Evolutionary conservation across 2,888 invertebrate species (phyloP), one percentile per base, ranked within the genome.

Genomic region (Eugnorisma glareosa): DNA sequence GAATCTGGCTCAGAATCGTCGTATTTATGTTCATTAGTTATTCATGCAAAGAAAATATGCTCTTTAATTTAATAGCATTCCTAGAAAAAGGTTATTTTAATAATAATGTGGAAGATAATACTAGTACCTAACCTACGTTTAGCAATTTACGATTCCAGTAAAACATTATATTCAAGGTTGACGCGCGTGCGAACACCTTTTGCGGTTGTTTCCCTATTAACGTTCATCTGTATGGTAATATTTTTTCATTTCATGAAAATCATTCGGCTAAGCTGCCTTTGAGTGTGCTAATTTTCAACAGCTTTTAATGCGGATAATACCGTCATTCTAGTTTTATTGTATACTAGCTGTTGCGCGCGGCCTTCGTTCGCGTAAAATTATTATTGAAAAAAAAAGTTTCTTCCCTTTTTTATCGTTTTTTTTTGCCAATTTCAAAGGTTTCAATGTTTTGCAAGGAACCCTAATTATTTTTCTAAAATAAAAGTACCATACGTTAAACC

Each of bases 181-280:
- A 77, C 73, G 80, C 79, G 69, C 43, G 48, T 71, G 61, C 28
- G 37, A 45, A 79, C 75, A 70, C 63, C 68, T 73, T 84, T 75
- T 48, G 70, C 24, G 28, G 74, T 81, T 68, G 81, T 85, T 84
- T 83, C 82, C 79, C 78, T 70, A 40, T 68, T 78, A 82, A 84
- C 76, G 77, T 83, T 88, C 78, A 87, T 89, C 80, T 84, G 68
- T 81, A 86, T 86, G 74, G 78, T 86, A 86, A 84, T 86, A 77
- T 78, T 67, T 75, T 79, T 75, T 40, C 10, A 48, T 84, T 81
- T 81, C 73, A 83, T 87, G 80, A 82, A 84, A 88, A 89, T 89
- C 68, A 67, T 74, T 72, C 40, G 70, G 45, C 31, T 78, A 24
- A 61, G 28, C 54, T 48, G 31, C 67, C 51, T n/a, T 43, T 77